These are phyloP conservation scores for Notoglanidium macrostoma DNA, from an alignment of 2,797 vertebrate genomes.

Conservation along the genomic window DNA sequence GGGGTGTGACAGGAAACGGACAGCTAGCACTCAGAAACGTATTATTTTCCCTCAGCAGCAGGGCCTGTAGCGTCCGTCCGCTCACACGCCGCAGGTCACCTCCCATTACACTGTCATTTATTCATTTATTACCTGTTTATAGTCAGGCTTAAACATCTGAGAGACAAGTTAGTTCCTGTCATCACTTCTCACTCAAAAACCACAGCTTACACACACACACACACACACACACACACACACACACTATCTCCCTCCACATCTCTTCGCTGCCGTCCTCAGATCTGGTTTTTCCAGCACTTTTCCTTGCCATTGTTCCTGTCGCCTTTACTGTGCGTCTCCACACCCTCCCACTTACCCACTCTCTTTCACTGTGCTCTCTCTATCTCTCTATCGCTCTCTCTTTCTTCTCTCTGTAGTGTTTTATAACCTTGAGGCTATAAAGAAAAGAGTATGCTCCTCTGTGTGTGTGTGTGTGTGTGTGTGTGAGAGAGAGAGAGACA, in stretches of 20 bases:
- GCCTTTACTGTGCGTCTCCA: constrained; percentile 20
- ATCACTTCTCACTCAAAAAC: too few relatives aligned
- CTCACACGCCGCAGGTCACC: too few relatives aligned
- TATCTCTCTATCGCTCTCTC: not conserved
- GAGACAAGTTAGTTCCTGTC: too few relatives aligned
- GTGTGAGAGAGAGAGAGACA: not conserved
- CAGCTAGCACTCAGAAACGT: too few relatives aligned
- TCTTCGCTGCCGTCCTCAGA: constrained; percentile 3
- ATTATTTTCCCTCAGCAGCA: too few relatives aligned
- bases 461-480: not conserved
- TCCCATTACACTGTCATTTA: too few relatives aligned
- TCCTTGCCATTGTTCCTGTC: constrained; percentile 17
- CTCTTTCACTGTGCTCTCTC: not conserved
- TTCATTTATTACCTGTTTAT: too few relatives aligned
- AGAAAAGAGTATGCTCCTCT: constrained; percentile 2
- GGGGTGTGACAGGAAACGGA: too few relatives aligned
- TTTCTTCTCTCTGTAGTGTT: constrained; percentile 4
- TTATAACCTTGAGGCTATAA: constrained; percentile 35
- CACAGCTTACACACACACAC: not conserved
- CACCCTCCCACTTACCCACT: constrained; percentile 28
- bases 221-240: constrained; percentile 25
- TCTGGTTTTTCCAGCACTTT: constrained; percentile 10
- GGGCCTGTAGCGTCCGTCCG: too few relatives aligned
- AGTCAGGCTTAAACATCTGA: too few relatives aligned
- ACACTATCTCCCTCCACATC: not conserved